A percentile compares a stretch with the other conserved stretches of the same genome.
phyloP scores from a whole-genome alignment of 2,888 invertebrate genomes.

The Formica aserva region DNA sequence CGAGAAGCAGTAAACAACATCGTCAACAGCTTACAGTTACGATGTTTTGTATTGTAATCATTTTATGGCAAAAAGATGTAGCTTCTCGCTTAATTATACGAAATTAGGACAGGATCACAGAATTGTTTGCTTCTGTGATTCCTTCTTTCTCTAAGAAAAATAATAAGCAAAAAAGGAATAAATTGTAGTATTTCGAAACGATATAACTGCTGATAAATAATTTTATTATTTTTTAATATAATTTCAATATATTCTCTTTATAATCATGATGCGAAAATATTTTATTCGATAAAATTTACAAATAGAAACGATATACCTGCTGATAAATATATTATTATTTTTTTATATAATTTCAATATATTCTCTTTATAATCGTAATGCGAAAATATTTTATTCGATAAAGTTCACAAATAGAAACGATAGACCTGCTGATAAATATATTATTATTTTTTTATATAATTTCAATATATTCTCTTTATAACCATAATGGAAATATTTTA shows the following conservation, averaged over 20 bases:
- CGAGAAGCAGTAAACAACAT: background rate
- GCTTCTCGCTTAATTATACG: background rate
- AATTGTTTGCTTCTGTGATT: background rate
- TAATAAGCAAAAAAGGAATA: background rate
- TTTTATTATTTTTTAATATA: background rate
- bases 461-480: background rate
- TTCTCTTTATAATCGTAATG: background rate
- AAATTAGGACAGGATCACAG: background rate
- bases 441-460: background rate
- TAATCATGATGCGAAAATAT: background rate
- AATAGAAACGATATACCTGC: background rate
- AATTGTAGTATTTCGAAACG: background rate
- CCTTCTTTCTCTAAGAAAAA: background rate
- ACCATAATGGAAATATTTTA: background rate
- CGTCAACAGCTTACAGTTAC: background rate
- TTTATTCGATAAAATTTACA: background rate
- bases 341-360: background rate
- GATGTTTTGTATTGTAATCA: background rate
- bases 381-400: background rate
- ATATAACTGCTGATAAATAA: background rate
- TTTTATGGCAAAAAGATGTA: background rate
- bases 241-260: background rate
- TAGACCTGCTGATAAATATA: background rate
- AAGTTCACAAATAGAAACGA: constrained; percentile 9
- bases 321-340: background rate